Evolutionary conservation across 2,113 vertebrate genomes (phyloP), one percentile per base, ranked within the genome.

Genomic region (Campylorhamphus procurvoides): DNA sequence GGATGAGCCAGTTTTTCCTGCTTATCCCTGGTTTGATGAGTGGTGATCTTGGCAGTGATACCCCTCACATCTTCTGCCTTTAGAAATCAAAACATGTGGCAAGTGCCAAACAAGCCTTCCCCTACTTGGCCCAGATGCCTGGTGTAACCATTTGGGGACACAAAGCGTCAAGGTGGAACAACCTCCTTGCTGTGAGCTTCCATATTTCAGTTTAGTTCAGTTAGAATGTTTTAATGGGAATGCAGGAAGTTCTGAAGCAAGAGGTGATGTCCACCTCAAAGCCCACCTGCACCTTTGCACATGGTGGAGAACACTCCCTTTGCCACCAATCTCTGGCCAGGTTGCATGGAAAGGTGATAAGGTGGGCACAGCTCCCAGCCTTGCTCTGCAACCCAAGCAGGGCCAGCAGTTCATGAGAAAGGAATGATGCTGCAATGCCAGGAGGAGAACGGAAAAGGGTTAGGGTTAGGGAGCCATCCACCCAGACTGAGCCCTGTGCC

Each of bases 1-100:
- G 5, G 39, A 74, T 94, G 94, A 97, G 77, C 63, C 89, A 69
- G 25, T 86, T 93, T 92, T 95, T 95, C 78, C 82, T 88, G 82
- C 52, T 2, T 17, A 49, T 85, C 66, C 84, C 28, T 90, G 62
- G 18, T 46, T 85, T 1, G 0, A 8, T 35, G 33, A 75, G 63
- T 53, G 2, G 16, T 1, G 5, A 53, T 80, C n/a, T 84, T 25
- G 2, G 29, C 0, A 1, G 35, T 84, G 74, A 89, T 75, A 90
- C 39, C 29, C 5, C 9, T 90, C 19, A 77, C 47, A 81, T 90
- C 93, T 89, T 94, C 79, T 18, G 4, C 73, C 20, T 72, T 35
- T 63, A 77, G 63, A 85, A 83, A 73, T 18, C 39, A 73, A 93
- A 84, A 90, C 47, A 63, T n/a, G 46, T 68, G 69, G 37, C 20